phyloP scores from a whole-genome alignment of 23 tunicate genomes.

The Trididemnum nubilum region DNA sequence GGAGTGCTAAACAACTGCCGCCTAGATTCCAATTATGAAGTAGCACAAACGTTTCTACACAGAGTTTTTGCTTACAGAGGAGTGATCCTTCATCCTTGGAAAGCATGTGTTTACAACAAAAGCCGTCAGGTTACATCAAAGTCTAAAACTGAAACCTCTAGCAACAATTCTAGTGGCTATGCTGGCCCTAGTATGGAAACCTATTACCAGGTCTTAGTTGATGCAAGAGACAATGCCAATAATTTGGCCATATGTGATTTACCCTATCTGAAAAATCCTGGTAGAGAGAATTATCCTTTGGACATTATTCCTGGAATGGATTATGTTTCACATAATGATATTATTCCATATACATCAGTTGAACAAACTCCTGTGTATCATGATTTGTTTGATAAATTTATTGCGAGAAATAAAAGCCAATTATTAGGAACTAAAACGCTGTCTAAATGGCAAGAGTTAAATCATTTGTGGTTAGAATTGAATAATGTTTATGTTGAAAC shows the following conservation, averaged over 20 bases:
- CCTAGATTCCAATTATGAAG: slow-evolving; percentile 48
- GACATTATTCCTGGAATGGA: slow-evolving; percentile 92
- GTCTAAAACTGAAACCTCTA: not conserved
- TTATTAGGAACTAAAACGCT: slow-evolving; percentile 58
- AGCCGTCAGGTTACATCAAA: slow-evolving; percentile 15
- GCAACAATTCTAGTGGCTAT: not conserved
- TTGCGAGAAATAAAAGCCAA: slow-evolving; percentile 6
- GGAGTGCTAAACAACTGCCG: slow-evolving; percentile 33
- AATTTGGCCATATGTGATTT: slow-evolving; percentile 33
- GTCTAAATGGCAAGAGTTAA: slow-evolving; percentile 69
- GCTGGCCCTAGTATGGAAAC: slow-evolving; percentile 41
- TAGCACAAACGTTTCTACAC: slow-evolving; percentile 77
- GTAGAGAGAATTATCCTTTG: slow-evolving; percentile 37
- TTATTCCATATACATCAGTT: slow-evolving; percentile 82
- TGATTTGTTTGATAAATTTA: slow-evolving; percentile 71
- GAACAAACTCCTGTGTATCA: slow-evolving; percentile 72
- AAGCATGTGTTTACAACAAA: slow-evolving; percentile 55
- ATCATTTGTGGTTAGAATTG: slow-evolving; percentile 76
- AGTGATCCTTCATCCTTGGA: slow-evolving; percentile 72
- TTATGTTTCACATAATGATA: slow-evolving; percentile 78
- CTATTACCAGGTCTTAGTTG: slow-evolving; percentile 83
- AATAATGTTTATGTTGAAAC: slow-evolving; percentile 88
- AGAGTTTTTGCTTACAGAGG: slow-evolving; percentile 82
- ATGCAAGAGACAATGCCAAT: slow-evolving; percentile 64
- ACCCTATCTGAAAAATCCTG: slow-evolving; percentile 35